phyloP scores from a whole-genome alignment of 2,797 vertebrate species.

The Cyclopterus lumpus region DNA sequence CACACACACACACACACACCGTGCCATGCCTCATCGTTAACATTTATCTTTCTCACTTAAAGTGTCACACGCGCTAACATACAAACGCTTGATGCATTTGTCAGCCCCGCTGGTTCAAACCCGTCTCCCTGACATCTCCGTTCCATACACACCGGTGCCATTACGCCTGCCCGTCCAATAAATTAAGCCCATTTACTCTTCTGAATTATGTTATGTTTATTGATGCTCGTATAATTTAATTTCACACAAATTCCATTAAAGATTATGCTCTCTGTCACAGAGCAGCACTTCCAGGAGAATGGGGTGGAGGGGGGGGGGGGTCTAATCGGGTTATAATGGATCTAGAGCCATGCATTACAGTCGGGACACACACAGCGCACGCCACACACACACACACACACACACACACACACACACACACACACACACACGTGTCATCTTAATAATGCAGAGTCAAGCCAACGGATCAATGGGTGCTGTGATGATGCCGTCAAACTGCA shows the following conservation, averaged over 20 bases:
- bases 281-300: conserved; percentile 79
- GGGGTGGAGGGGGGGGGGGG: conserved; percentile 68
- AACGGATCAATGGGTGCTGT: conserved; percentile 84
- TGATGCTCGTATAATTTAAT: conserved; percentile 93
- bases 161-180: conserved; percentile 86
- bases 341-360: conserved; percentile 88
- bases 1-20: not conserved
- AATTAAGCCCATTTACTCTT: conserved; percentile 92
- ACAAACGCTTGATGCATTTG: conserved; percentile 60
- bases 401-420: conserved; percentile 7
- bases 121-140: conserved; percentile 81
- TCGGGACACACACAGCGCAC: conserved; percentile 70
- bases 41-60: conserved; percentile 59
- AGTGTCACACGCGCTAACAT: conserved; percentile 55
- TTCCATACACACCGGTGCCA: conserved; percentile 83
- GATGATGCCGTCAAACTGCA: conserved; percentile 80
- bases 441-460: conserved; percentile 87
- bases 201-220: conserved; percentile 93
- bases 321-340: conserved; percentile 93
- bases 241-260: conserved; percentile 95
- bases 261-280: conserved; percentile 85
- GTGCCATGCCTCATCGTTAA: conserved; percentile 54
- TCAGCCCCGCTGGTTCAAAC: conserved; percentile 77
- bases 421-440: conserved; percentile 82
- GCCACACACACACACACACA: not conserved